These are phyloP conservation scores for Drosophila putrida DNA, from an alignment of 2,888 invertebrate genomes.

Conservation along the genomic window DNA sequence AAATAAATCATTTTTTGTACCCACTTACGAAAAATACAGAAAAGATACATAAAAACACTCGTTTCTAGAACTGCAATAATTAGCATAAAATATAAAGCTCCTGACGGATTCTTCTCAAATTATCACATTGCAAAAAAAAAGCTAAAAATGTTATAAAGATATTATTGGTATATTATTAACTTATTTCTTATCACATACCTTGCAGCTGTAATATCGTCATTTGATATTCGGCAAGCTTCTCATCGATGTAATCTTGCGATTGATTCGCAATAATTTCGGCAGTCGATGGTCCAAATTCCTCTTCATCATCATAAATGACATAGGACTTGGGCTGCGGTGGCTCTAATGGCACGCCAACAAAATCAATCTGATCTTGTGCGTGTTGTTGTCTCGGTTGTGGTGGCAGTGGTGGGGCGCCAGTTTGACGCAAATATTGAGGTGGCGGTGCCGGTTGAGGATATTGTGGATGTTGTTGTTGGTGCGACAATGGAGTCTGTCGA, in stretches of 20 bases:
- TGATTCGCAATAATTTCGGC: slow-evolving; percentile 97
- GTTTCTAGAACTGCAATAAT: no score
- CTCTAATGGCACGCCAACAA: slow-evolving; percentile 91
- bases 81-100: no score
- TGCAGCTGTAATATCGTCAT: slow-evolving; percentile 95
- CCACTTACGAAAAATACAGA: no score
- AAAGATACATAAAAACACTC: no score
- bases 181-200: slow-evolving; percentile 87
- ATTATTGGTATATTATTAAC: background rate
- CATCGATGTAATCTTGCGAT: slow-evolving; percentile 97
- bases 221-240: slow-evolving; percentile 96
- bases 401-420: slow-evolving; percentile 81
- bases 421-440: slow-evolving; percentile 81
- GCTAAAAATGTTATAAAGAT: background rate
- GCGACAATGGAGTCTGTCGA: slow-evolving; percentile 86
- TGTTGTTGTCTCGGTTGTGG: slow-evolving; percentile 82
- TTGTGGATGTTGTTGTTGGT: slow-evolving; percentile 76
- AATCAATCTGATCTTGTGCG: slow-evolving; percentile 84
- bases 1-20: no score
- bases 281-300: slow-evolving; percentile 93
- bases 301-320: slow-evolving; percentile 88
- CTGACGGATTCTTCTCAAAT: no score
- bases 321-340: slow-evolving; percentile 89
- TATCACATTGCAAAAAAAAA: no score
- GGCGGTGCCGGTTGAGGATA: slow-evolving; percentile 81